Conservation (phyloP, 2,113 vertebrate species). For the Oryzias curvinotus region DNA sequence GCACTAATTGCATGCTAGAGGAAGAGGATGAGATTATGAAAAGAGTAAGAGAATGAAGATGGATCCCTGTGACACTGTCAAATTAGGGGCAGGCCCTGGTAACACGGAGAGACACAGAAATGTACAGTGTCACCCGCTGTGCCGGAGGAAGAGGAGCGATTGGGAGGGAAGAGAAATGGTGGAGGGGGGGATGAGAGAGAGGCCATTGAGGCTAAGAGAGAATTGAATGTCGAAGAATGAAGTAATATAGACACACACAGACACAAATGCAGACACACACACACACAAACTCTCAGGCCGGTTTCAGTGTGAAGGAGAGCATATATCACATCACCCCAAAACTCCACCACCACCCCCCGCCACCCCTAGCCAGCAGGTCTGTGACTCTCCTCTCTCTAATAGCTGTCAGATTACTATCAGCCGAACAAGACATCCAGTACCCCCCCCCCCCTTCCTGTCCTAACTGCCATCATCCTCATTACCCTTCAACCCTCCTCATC, state of each 20-base stretch:
- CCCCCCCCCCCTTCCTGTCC: slow-evolving; percentile 1
- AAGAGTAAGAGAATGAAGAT: slow-evolving; percentile 99
- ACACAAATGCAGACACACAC: slow-evolving; percentile 32
- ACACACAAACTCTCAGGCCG: slow-evolving; percentile 25
- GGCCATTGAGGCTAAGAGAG: slow-evolving; percentile 68
- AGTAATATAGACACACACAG: slow-evolving; percentile 54
- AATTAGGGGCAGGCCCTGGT: slow-evolving; percentile 88
- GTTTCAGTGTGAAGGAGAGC: slow-evolving; percentile 57
- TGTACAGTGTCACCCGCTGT: slow-evolving; percentile 78
- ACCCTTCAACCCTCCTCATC: slow-evolving; percentile 28
- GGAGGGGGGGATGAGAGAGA: slow-evolving; percentile 39
- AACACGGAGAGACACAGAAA: slow-evolving; percentile 80
- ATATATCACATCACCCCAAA: slow-evolving; percentile 66
- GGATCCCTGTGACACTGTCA: slow-evolving; percentile 96
- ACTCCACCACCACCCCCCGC: slow-evolving; percentile 30
- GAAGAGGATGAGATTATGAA: slow-evolving; percentile 99
- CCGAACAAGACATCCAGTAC: slow-evolving; percentile 78
- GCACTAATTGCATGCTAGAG: slow-evolving; percentile 99
- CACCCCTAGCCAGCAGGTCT: slow-evolving; percentile 63
- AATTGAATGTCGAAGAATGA: slow-evolving; percentile 74
- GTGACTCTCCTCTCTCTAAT: slow-evolving; percentile 72
- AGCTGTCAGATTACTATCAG: slow-evolving; percentile 81
- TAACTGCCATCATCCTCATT: slow-evolving; percentile 36
- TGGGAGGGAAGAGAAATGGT: slow-evolving; percentile 38
- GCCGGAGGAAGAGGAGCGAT: slow-evolving; percentile 58